phyloP scores from a whole-genome alignment of 2,113 vertebrate genomes.

The Gopherus flavomarginatus region DNA sequence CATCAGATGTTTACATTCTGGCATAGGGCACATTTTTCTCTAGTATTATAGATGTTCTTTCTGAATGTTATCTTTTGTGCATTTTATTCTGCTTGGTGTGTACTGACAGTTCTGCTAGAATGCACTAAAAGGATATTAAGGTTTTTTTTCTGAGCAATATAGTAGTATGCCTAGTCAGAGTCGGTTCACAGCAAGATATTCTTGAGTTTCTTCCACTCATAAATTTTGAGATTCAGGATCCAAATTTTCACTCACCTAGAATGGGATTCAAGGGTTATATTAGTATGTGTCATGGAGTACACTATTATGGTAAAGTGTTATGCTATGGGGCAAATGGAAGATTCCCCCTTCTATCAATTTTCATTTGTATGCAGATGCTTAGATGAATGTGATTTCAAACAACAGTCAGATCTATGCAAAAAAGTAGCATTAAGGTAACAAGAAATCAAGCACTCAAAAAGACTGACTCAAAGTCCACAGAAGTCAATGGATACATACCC shows the following conservation, averaged over 20 bases:
- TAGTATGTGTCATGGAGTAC: not conserved
- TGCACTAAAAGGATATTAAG: not conserved
- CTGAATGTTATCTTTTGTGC: not conserved
- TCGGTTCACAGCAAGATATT: not conserved
- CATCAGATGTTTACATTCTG: not conserved
- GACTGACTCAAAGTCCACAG: not conserved
- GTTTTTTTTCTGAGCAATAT: not conserved
- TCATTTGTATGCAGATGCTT: not conserved
- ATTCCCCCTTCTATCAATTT: not conserved
- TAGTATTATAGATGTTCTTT: not conserved
- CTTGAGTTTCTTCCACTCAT: not conserved
- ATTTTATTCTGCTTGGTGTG: not conserved
- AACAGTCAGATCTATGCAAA: not conserved
- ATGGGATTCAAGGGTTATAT: not conserved
- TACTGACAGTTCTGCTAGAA: not conserved
- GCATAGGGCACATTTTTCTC: not conserved
- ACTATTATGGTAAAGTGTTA: not conserved
- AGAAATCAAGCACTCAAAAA: not conserved
- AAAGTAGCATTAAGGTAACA: not conserved
- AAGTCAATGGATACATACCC: not conserved
- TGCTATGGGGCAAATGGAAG: not conserved
- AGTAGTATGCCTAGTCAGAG: not conserved
- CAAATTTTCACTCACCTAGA: not conserved
- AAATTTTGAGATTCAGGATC: not conserved
- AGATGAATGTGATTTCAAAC: not conserved